phyloP scores from a whole-genome alignment of 2,113 vertebrate genomes.

The Corythaixoides concolor region DNA sequence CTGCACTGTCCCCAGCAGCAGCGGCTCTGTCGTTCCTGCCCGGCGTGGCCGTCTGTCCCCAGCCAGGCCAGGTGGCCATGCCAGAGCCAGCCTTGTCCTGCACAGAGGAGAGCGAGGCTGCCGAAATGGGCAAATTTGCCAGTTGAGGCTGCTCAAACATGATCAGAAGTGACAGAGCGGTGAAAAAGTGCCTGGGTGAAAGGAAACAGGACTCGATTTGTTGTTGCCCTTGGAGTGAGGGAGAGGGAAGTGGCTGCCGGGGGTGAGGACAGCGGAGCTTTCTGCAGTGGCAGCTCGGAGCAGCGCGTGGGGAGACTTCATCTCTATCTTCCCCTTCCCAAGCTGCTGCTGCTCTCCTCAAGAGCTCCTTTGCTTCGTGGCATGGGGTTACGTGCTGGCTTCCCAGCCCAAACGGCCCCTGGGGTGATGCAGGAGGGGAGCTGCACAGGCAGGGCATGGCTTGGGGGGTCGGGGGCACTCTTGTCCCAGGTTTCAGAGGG shows the following conservation, averaged over 20 bases:
- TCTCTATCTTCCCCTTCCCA: neutral
- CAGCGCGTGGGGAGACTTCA: neutral
- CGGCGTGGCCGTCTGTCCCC: neutral
- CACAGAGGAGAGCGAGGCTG: neutral
- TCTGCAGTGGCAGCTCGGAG: neutral
- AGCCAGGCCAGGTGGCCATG: neutral
- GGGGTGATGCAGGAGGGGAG: neutral
- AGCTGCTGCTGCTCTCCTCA: neutral
- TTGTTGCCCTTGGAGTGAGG: neutral
- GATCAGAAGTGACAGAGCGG: slow-evolving; percentile 52
- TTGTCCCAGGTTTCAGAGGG: neutral
- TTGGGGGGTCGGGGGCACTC: neutral
- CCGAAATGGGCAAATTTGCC: slow-evolving; percentile 17
- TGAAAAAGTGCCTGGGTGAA: slow-evolving; percentile 38
- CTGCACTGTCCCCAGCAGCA: neutral
- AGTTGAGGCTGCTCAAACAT: slow-evolving; percentile 21
- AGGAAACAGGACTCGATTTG: slow-evolving; percentile 35
- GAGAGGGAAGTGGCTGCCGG: neutral
- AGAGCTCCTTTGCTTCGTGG: neutral
- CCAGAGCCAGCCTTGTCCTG: neutral
- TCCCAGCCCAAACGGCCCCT: rapidly evolving
- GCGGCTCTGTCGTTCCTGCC: neutral
- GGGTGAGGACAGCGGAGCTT: neutral
- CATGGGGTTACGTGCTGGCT: neutral
- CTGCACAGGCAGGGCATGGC: neutral